These are phyloP conservation scores for Perccottus glenii DNA, from an alignment of 2,113 vertebrate genomes.

Conservation along the genomic window DNA sequence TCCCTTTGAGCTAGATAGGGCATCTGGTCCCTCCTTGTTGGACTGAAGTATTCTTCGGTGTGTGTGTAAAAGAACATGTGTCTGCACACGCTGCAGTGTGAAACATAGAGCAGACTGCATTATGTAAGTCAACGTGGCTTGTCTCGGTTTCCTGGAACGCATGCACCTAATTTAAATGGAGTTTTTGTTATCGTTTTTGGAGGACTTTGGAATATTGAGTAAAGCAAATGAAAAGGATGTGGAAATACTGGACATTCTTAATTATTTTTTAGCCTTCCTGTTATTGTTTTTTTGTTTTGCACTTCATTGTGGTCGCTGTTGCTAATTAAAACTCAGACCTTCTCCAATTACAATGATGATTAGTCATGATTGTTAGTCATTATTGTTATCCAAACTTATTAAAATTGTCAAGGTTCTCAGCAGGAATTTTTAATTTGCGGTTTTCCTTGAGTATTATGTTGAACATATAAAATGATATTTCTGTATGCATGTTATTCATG, in stretches of 20 bases:
- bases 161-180: slow-evolving; percentile 1
- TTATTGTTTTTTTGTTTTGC: slow-evolving; percentile 15
- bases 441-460: slow-evolving; percentile 31
- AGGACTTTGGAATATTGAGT: slow-evolving; percentile 20
- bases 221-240: slow-evolving; percentile 6
- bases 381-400: slow-evolving; percentile 45
- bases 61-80: background rate
- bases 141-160: slow-evolving; percentile 13
- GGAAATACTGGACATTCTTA: slow-evolving; percentile 22
- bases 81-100: slow-evolving; percentile 11
- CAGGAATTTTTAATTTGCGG: slow-evolving; percentile 41
- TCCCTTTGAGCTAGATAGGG: slow-evolving; percentile 40
- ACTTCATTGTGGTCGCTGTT: slow-evolving; percentile 13
- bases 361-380: slow-evolving; percentile 27
- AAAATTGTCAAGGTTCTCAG: slow-evolving; percentile 4
- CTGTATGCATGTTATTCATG: slow-evolving; percentile 25
- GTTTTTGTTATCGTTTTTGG: slow-evolving; percentile 21
- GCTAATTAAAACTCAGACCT: slow-evolving; percentile 28
- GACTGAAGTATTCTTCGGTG: slow-evolving; percentile 20
- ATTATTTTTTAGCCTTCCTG: slow-evolving; percentile 16
- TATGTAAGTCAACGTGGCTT: slow-evolving; percentile 46
- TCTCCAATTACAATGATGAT: slow-evolving; percentile 54
- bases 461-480: slow-evolving; percentile 11
- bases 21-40: slow-evolving; percentile 44
- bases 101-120: slow-evolving; percentile 25